Evolutionary conservation across 2,888 invertebrate species (phyloP).

Genomic region (Campoplex nolae): DNA sequence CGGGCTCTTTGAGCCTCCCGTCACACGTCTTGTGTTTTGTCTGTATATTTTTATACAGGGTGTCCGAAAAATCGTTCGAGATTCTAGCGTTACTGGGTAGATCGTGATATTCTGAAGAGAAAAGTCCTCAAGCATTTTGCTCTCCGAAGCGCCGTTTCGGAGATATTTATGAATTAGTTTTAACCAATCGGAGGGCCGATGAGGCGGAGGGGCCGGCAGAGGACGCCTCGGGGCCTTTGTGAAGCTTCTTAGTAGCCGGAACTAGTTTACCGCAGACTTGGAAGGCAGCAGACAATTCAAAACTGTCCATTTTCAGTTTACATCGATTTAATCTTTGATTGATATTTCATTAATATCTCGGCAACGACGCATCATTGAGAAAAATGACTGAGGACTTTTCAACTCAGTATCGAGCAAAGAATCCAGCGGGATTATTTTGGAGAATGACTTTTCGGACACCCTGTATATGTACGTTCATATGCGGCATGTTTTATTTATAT

Average conservation of each 20-base stretch:
- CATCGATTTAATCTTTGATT: not conserved
- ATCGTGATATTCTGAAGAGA: not conserved
- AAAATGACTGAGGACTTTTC: not conserved
- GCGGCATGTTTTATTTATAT: slow-evolving; percentile 49
- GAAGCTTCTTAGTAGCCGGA: not conserved
- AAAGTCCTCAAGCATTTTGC: not conserved
- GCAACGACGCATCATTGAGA: not conserved
- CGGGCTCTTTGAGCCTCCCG: slow-evolving; percentile 56
- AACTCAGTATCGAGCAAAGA: not conserved
- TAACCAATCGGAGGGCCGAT: not conserved
- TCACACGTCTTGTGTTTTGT: slow-evolving; percentile 11
- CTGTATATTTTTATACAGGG: not conserved
- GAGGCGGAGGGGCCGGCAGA: not conserved
- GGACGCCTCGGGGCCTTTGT: no score
- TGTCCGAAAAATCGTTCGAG: not conserved
- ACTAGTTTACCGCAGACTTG: not conserved
- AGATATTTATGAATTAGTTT: not conserved
- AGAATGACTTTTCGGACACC: not conserved
- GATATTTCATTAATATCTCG: not conserved
- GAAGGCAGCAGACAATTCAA: not conserved
- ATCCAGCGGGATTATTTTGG: not conserved
- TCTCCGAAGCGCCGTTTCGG: not conserved
- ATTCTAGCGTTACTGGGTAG: not conserved
- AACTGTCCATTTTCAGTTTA: not conserved
- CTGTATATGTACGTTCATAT: not conserved